These are phyloP conservation scores for Megalops atlanticus DNA, from an alignment of 2,113 vertebrate genomes.

Conservation along the genomic window DNA sequence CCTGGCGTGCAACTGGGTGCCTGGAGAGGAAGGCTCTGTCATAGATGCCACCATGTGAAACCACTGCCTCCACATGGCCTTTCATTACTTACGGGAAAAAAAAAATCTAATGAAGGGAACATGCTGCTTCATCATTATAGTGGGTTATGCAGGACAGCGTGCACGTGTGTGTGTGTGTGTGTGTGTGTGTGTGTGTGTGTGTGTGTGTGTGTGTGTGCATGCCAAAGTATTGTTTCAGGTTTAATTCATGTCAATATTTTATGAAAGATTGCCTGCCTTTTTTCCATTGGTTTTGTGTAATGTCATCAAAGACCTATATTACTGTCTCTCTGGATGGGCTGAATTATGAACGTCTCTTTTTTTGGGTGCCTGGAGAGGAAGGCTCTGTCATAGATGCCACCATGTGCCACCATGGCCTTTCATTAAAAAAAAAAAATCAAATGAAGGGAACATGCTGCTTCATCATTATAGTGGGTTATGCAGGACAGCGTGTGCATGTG, in stretches of 20 bases:
- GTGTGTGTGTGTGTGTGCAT: not conserved
- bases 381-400: not conserved
- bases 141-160: not conserved
- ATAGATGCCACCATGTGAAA: not conserved
- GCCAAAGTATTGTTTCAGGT: not conserved
- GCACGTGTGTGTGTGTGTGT: not conserved
- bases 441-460: not conserved
- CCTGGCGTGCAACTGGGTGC: constrained; percentile 17
- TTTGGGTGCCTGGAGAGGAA: constrained; percentile 9
- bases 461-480: not conserved
- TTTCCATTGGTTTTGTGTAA: not conserved
- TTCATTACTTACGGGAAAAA: not conserved
- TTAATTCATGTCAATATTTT: constrained; percentile 4
- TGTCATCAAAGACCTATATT: not conserved
- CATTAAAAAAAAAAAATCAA: not conserved
- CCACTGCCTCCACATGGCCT: not conserved
- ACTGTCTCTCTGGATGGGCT: not conserved
- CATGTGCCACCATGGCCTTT: not conserved
- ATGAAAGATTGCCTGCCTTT: not conserved
- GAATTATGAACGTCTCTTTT: not conserved
- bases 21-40: not conserved
- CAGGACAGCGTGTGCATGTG: not conserved
- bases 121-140: not conserved
- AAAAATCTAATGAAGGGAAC: not conserved
- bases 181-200: not conserved